Evolutionary conservation across 2,888 invertebrate species (phyloP).

Genomic region (Ochropleura plecta): DNA sequence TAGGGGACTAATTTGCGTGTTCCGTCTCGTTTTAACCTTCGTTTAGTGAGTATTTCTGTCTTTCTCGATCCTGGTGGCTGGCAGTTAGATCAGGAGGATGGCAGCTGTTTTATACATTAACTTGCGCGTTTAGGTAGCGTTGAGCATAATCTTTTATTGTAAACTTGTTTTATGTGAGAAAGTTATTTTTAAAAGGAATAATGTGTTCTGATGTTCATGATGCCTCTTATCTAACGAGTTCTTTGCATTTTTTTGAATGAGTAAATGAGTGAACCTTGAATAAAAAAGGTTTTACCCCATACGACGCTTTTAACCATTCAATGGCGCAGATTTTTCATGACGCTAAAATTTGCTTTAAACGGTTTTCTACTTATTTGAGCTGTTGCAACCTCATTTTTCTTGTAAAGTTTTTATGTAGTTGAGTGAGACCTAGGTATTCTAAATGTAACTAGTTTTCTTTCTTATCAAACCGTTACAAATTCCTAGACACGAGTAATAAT

Average conservation of each 20-base stretch:
- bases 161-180: conserved; percentile 20
- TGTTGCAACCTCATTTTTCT: conserved; percentile 20
- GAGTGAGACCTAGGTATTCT: conserved; percentile 34
- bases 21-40: conserved; percentile 29
- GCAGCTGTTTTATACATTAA: conserved; percentile 37
- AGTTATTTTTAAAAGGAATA: background rate
- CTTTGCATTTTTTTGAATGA: background rate
- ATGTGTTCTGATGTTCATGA: background rate
- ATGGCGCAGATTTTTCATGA: conserved; percentile 10
- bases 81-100: conserved; percentile 39
- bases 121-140: conserved; percentile 30
- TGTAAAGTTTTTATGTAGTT: conserved; percentile 24
- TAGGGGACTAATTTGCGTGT: conserved; percentile 46
- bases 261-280: background rate
- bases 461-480: conserved; percentile 53
- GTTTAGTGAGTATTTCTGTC: conserved; percentile 12
- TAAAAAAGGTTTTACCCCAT: background rate
- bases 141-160: conserved; percentile 21
- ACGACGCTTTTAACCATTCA: background rate
- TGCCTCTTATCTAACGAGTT: background rate
- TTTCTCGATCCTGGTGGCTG: conserved; percentile 22
- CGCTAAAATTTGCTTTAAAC: conserved; percentile 8
- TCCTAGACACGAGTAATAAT: conserved; percentile 30
- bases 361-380: conserved; percentile 14
- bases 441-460: conserved; percentile 41